A percentile compares a stretch with the other conserved stretches of the same genome.
Evolutionary conservation across 2,888 invertebrate species (phyloP).

Genomic region (Phalangium opilio): DNA sequence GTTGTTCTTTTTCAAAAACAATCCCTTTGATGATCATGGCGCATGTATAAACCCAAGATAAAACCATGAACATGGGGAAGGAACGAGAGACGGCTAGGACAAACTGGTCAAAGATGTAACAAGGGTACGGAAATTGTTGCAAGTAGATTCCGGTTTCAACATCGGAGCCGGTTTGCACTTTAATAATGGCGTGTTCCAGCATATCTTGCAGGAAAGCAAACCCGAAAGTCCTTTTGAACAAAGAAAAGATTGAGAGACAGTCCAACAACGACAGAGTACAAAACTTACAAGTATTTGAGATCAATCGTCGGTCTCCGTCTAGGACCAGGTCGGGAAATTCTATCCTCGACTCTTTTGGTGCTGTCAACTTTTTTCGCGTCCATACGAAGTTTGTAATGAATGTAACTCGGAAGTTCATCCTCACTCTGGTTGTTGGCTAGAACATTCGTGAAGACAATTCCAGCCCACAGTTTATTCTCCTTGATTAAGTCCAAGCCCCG

Average conservation of each 20-base stretch:
- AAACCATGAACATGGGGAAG: slow-evolving; percentile 37
- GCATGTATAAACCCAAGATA: slow-evolving; percentile 37
- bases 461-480: slow-evolving; percentile 49
- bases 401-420: slow-evolving; percentile 14
- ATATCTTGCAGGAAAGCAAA: slow-evolving; percentile 73
- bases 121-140: slow-evolving; percentile 45
- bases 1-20: slow-evolving; percentile 37
- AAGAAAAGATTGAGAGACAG: too few relatives aligned
- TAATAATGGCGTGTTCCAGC: slow-evolving; percentile 60
- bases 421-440: slow-evolving; percentile 1
- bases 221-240: slow-evolving; percentile 44
- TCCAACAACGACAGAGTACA: too few relatives aligned
- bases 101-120: slow-evolving; percentile 53
- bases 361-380: slow-evolving; percentile 19
- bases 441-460: slow-evolving; percentile 37
- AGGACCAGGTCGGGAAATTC: slow-evolving; percentile 24
- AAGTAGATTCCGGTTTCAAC: slow-evolving; percentile 44
- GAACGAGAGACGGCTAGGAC: slow-evolving; percentile 29
- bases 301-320: slow-evolving; percentile 31
- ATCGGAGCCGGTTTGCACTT: slow-evolving; percentile 36
- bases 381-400: slow-evolving; percentile 21
- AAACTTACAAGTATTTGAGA: slow-evolving; percentile 34
- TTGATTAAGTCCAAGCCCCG: slow-evolving; percentile 26
- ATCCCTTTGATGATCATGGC: slow-evolving; percentile 38
- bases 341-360: slow-evolving; percentile 19